A percentile compares a stretch with the other conserved stretches of the same genome.
phyloP scores from a whole-genome alignment of 2,113 vertebrate species.

The human (Homo sapiens) region DNA sequence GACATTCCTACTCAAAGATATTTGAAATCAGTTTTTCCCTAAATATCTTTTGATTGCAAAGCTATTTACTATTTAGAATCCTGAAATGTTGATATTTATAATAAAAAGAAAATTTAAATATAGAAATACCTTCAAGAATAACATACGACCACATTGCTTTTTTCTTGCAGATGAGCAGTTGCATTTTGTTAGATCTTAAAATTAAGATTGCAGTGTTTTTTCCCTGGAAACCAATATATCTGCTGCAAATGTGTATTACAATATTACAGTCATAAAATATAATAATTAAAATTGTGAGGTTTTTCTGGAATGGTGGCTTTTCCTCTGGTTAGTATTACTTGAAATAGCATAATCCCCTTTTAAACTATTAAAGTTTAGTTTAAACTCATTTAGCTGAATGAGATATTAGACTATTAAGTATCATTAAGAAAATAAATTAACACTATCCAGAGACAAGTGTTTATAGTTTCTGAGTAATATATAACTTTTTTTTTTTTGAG shows the following conservation, averaged over 20 bases:
- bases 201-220: not conserved
- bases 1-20: not conserved
- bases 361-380: not conserved
- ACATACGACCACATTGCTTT: not conserved
- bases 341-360: not conserved
- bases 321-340: not conserved
- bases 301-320: not conserved
- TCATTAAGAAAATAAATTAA: conserved; percentile 64
- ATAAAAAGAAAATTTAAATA: not conserved
- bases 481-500: not conserved
- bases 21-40: not conserved
- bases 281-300: conserved; percentile 47
- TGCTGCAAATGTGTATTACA: not conserved
- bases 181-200: not conserved
- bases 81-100: not conserved
- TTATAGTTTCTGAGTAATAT: conserved; percentile 21
- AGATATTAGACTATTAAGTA: conserved; percentile 56
- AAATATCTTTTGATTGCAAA: not conserved
- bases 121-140: not conserved
- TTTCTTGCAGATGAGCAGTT: not conserved
- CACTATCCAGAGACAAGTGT: conserved; percentile 12
- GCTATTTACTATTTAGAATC: not conserved
- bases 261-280: conserved; percentile 51
- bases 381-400: conserved; percentile 34
- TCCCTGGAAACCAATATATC: not conserved